phyloP scores from a whole-genome alignment of 2,797 vertebrate genomes.

The Cyclopterus lumpus region DNA sequence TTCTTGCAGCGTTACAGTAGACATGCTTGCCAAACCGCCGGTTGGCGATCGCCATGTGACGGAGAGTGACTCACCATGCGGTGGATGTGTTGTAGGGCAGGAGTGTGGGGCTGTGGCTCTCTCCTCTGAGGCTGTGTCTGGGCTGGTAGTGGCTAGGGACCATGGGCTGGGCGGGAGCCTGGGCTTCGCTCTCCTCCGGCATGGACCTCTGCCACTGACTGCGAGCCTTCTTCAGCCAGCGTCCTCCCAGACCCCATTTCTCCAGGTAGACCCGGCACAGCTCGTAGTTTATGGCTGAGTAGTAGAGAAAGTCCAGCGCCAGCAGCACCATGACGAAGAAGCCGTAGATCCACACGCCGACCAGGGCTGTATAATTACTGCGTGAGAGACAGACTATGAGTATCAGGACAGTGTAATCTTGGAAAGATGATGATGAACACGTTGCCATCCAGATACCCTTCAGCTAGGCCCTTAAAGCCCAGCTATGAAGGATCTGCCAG shows the following conservation, averaged over 20 bases:
- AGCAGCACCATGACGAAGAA: slow-evolving; percentile 96
- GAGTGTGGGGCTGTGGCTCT: slow-evolving; percentile 89
- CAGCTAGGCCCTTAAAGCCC: slow-evolving; percentile 44
- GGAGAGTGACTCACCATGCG: slow-evolving; percentile 88
- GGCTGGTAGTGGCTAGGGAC: slow-evolving; percentile 79
- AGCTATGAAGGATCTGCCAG: slow-evolving; percentile 44
- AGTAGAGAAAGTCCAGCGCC: slow-evolving; percentile 95
- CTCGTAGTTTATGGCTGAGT: slow-evolving; percentile 98
- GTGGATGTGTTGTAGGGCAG: slow-evolving; percentile 93
- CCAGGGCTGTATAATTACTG: slow-evolving; percentile 96
- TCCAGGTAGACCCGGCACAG: slow-evolving; percentile 95
- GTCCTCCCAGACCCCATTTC: slow-evolving; percentile 94
- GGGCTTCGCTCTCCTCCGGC: slow-evolving; percentile 80
- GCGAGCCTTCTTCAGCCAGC: slow-evolving; percentile 93
- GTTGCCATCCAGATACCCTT: slow-evolving; percentile 43
- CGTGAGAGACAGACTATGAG: slow-evolving; percentile 33
- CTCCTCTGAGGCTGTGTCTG: slow-evolving; percentile 88
- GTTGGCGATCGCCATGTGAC: neutral
- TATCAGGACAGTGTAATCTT: slow-evolving; percentile 49
- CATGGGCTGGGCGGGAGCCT: slow-evolving; percentile 75
- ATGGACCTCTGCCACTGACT: slow-evolving; percentile 88
- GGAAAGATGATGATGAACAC: slow-evolving; percentile 52
- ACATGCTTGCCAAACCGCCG: neutral
- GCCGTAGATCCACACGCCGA: slow-evolving; percentile 99
- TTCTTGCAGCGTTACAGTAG: slow-evolving; percentile 16